Evolutionary conservation across 2,888 invertebrate species (phyloP).

Genomic region (Cinara cedri): DNA sequence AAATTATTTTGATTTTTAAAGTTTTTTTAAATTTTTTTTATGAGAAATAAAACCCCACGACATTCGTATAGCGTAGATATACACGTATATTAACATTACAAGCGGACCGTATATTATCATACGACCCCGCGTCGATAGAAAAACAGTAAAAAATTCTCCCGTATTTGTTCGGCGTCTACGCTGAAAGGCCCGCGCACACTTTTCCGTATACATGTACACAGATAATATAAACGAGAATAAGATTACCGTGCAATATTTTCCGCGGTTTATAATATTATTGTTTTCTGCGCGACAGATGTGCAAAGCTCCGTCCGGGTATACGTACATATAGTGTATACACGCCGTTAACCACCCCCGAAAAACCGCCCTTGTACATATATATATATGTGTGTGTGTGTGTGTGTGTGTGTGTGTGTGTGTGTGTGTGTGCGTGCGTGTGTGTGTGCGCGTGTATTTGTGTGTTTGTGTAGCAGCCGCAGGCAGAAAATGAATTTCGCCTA

Average conservation of each 20-base stretch:
- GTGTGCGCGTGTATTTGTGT: background rate
- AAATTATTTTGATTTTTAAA: too few relatives aligned
- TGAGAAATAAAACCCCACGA: too few relatives aligned
- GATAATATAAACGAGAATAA: too few relatives aligned
- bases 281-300: conserved; percentile 37
- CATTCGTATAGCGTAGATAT: too few relatives aligned
- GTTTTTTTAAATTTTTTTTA: too few relatives aligned
- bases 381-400: background rate
- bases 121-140: too few relatives aligned
- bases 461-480: conserved; percentile 40
- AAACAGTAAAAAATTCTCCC: too few relatives aligned
- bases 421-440: background rate
- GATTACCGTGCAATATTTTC: background rate
- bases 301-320: background rate
- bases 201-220: too few relatives aligned
- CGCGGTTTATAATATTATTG: conserved; percentile 2
- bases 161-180: too few relatives aligned
- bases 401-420: conserved; percentile 5
- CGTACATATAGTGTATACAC: background rate
- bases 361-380: background rate
- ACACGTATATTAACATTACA: too few relatives aligned
- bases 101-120: too few relatives aligned
- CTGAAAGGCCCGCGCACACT: too few relatives aligned
- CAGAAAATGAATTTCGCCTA: conserved; percentile 40
- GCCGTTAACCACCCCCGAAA: background rate